Evolutionary conservation across 1,140 invertebrate species (phyloP).

Genomic region (Caenorhabditis briggsae): DNA sequence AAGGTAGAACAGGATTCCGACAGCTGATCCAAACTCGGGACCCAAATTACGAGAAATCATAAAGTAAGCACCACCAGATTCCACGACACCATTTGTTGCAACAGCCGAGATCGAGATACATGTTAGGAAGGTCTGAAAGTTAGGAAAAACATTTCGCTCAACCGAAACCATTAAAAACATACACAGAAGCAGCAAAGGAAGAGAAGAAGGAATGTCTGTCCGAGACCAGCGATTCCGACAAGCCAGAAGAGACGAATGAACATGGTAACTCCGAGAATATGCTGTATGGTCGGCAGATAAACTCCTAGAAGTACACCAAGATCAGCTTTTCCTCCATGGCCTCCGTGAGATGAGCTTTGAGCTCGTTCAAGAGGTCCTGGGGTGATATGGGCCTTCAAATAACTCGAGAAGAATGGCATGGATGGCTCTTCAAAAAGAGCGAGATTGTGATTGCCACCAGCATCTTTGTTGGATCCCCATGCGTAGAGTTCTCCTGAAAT

Average conservation of each 20-base stretch:
- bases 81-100: conserved; percentile 97
- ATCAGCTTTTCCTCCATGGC: conserved; percentile 68
- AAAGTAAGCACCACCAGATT: conserved; percentile 93
- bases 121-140: conserved; percentile 91
- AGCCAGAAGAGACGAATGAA: conserved; percentile 99
- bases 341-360: conserved; percentile 60
- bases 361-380: conserved; percentile 75
- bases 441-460: conserved; percentile 58
- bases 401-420: conserved; percentile 68
- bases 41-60: conserved; percentile 95
- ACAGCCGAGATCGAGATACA: conserved; percentile 99
- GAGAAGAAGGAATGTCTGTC: conserved; percentile 94
- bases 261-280: conserved; percentile 98
- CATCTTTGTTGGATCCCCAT: conserved; percentile 63
- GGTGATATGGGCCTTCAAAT: conserved; percentile 74
- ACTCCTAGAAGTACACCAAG: conserved; percentile 97
- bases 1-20: conserved; percentile 97
- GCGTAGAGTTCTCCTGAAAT: conserved; percentile 65
- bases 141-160: conserved; percentile 4
- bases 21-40: conserved; percentile 97
- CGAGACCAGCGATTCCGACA: conserved; percentile 93
- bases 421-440: conserved; percentile 76
- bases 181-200: conserved; percentile 86
- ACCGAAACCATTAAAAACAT: conserved; percentile 57
- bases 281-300: conserved; percentile 97